Evolutionary conservation across 2,797 vertebrate genomes (phyloP).

Genomic region (Siniperca scherzeri): DNA sequence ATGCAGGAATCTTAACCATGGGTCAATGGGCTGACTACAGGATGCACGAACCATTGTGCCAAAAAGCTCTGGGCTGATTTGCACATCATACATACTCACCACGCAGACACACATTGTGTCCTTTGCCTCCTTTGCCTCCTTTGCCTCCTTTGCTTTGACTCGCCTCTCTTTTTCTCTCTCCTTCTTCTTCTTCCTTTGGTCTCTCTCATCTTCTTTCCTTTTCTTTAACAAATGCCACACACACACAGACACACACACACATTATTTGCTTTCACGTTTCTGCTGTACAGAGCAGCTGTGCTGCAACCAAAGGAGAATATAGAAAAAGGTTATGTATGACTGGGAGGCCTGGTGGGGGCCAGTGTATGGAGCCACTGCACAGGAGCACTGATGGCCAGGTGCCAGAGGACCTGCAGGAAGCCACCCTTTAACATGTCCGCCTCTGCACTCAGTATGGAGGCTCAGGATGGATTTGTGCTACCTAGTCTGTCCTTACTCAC

Average conservation of each 20-base stretch:
- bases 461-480: conserved; percentile 39
- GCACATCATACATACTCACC: conserved; percentile 63
- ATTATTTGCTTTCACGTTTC: conserved; percentile 25
- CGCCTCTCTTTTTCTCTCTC: conserved; percentile 21
- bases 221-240: conserved; percentile 49
- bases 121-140: conserved; percentile 53
- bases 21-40: conserved; percentile 75
- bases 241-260: not conserved
- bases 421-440: conserved; percentile 44
- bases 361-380: conserved; percentile 35
- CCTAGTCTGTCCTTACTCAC: conserved; percentile 32
- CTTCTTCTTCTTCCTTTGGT: conserved; percentile 38
- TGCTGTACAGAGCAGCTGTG: conserved; percentile 36
- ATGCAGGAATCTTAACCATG: conserved; percentile 62
- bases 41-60: conserved; percentile 60
- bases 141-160: conserved; percentile 52
- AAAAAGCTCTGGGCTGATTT: conserved; percentile 72
- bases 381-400: conserved; percentile 57
- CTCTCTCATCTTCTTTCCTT: conserved; percentile 41
- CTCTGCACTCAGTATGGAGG: conserved; percentile 25
- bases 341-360: conserved; percentile 38
- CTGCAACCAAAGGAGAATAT: conserved; percentile 38
- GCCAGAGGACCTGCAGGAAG: conserved; percentile 65
- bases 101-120: conserved; percentile 50
- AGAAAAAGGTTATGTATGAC: conserved; percentile 73